phyloP scores from a whole-genome alignment of 2,888 invertebrate genomes.

The Hypomecis atomaria region DNA sequence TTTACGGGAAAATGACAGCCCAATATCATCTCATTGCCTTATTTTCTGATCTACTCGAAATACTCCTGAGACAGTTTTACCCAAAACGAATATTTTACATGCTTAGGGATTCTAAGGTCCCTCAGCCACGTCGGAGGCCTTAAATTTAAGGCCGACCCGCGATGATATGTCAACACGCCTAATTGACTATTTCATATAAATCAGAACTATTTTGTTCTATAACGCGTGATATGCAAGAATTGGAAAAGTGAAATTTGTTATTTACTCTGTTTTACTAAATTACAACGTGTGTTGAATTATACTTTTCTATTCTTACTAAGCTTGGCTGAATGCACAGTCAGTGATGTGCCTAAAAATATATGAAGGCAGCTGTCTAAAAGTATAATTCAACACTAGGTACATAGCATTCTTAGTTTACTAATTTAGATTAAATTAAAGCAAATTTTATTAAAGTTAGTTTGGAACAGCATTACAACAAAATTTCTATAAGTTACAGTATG shows the following conservation, averaged over 20 bases:
- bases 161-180: constrained; percentile 64
- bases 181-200: constrained; percentile 67
- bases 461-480: constrained; percentile 54
- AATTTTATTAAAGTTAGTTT: constrained; percentile 51
- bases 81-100: constrained; percentile 40
- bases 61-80: constrained; percentile 38
- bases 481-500: constrained; percentile 56
- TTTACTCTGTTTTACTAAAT: constrained; percentile 53
- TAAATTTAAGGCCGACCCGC: constrained; percentile 21
- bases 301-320: constrained; percentile 46
- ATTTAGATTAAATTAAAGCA: constrained; percentile 72
- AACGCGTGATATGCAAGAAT: constrained; percentile 77
- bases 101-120: constrained; percentile 28
- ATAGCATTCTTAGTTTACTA: constrained; percentile 66
- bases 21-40: too few species aligned
- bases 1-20: too few species aligned
- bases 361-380: constrained; percentile 38
- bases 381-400: constrained; percentile 65
- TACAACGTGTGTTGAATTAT: constrained; percentile 63
- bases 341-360: neutral
- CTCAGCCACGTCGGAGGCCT: constrained; percentile 22
- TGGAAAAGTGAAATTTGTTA: constrained; percentile 66
- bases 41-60: neutral
- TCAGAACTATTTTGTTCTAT: constrained; percentile 62
- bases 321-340: constrained; percentile 13